A percentile compares a stretch with the other conserved stretches of the same genome.
Evolutionary conservation across 2,888 invertebrate genomes (phyloP).

Genomic region (Yponomeuta plumbellus): DNA sequence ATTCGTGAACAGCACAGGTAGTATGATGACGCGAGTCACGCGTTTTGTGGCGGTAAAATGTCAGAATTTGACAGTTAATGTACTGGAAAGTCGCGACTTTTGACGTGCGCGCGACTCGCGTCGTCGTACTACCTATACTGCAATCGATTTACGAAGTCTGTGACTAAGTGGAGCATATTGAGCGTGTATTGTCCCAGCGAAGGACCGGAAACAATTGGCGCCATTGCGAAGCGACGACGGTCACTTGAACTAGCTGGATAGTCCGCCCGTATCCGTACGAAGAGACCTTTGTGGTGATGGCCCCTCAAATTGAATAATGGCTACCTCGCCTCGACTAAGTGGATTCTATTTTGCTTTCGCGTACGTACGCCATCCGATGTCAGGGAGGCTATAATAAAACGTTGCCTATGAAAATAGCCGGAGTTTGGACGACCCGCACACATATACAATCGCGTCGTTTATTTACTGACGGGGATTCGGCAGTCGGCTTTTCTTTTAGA

Average conservation of each 20-base stretch:
- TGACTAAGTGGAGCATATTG: too few species aligned
- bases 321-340: conserved; percentile 54
- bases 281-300: conserved; percentile 43
- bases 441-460: not conserved
- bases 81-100: too few species aligned
- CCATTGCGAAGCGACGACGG: not conserved
- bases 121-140: too few species aligned
- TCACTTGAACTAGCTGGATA: not conserved
- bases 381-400: conserved; percentile 6
- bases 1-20: too few species aligned
- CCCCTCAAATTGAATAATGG: conserved; percentile 66
- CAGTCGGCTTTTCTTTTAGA: not conserved
- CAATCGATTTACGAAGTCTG: too few species aligned
- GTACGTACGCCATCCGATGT: conserved; percentile 40
- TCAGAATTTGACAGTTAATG: too few species aligned
- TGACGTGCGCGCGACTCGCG: too few species aligned
- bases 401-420: conserved; percentile 6
- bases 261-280: not conserved
- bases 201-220: too few species aligned
- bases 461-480: not conserved
- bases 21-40: too few species aligned
- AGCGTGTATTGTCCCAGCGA: too few species aligned
- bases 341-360: conserved; percentile 63
- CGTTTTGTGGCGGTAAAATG: too few species aligned
- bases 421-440: not conserved